Percentiles rank a stretch among this genome's conserved stretches.
These are phyloP conservation scores for Melanargia galathea DNA, from an alignment of 2,888 invertebrate genomes.

Conservation along the genomic window DNA sequence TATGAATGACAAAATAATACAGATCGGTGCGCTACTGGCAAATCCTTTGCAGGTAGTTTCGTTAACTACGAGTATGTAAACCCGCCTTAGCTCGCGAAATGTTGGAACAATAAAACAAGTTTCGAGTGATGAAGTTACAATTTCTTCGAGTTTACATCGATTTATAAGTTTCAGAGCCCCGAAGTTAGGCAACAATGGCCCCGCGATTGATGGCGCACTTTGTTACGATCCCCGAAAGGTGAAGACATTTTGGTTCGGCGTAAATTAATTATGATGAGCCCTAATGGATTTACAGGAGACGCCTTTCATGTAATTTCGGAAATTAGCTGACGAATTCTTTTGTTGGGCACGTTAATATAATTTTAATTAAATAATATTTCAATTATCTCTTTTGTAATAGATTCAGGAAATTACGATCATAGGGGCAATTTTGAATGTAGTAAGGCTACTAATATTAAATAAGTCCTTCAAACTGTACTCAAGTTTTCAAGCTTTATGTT, in stretches of 20 bases:
- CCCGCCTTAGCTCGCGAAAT: constrained; percentile 31
- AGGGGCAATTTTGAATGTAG: neutral
- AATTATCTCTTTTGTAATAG: neutral
- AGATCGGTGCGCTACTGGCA: neutral
- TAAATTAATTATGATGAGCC: constrained; percentile 42
- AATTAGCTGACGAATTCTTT: constrained; percentile 14
- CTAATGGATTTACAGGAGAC: constrained; percentile 27
- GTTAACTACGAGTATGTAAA: too few relatives aligned
- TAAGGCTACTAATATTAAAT: too few relatives aligned
- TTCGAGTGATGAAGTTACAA: constrained; percentile 43
- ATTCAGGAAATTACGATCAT: neutral
- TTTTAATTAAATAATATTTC: neutral
- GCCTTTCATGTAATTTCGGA: constrained; percentile 13
- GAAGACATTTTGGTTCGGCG: constrained; percentile 40
- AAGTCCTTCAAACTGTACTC: too few relatives aligned
- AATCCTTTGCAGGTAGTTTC: neutral
- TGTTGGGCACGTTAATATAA: neutral
- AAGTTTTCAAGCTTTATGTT: too few relatives aligned
- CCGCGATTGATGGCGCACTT: constrained; percentile 43
- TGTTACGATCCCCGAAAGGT: constrained; percentile 40
- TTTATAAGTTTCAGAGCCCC: constrained; percentile 34
- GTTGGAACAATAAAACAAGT: constrained; percentile 42
- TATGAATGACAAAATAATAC: neutral
- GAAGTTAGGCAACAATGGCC: constrained; percentile 30
- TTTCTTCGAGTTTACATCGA: constrained; percentile 43